Evolutionary conservation across 2,888 invertebrate species (phyloP), one percentile per base, ranked within the genome.

Genomic region (Mactromeris polynyma): DNA sequence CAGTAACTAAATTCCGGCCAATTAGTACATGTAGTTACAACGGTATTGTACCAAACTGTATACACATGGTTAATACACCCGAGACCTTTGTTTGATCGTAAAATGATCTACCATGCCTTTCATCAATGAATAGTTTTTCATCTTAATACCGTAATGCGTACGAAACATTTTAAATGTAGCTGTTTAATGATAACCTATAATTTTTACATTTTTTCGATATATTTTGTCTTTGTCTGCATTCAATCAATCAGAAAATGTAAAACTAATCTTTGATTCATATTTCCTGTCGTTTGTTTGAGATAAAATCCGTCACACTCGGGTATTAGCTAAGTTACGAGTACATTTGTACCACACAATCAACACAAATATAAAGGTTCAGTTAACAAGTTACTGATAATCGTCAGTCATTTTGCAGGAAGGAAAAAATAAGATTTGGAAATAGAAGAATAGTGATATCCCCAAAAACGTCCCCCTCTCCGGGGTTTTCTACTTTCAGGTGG

Each of bases 261-360:
- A 64, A 64, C 58, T 73, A 36, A 73, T 73, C 36, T 73, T 73
- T 73, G 4, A 73, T 36, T 26, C 73, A 33, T 17, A 73, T 73
- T 73, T 73, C 73, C 73, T 73, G 73, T 73, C 73, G 19, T 33
- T 73, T 73, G 73, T 36, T 73, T 19, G 33, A 36, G 73, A 73
- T 73, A 36, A 73, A 4, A 73, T 73, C 73, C 36, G 11, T 26
- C 26, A 26, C 58, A 64, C 26, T 26, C 58, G 26, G 4, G 26
- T 64, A 26, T 26, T 64, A 64, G 6, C 58, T 2, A 64, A 64
- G 9, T 64, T 64, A 64, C 58, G 11, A n/a, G n/a, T n/a, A 64
- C n/a, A 64, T 17, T 46, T 46, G 46, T 46, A 46, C n/a, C n/a
- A n/a, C 6, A 46, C 46, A 19, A n/a, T 64, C 26, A 64, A 6